Base-by-base conservation (phyloP, 2,888 invertebrate genomes). In the Temnothorax unifasciatus region DNA sequence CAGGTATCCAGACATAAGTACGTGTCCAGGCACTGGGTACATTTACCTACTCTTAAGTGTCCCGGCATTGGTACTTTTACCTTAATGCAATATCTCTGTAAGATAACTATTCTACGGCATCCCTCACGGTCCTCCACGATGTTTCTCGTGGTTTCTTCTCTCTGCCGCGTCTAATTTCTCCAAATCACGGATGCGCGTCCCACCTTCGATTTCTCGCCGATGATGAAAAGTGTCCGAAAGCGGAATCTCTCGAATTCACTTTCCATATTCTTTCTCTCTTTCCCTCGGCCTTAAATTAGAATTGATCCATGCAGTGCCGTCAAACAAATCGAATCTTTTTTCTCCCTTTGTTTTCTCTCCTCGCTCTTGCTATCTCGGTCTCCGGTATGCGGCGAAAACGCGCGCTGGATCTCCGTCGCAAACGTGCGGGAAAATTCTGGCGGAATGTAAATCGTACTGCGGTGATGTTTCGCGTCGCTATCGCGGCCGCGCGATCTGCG, bases 401-500 rank as follows among this genome's bases (percentile, higher is more conserved):
- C 25, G 25, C 13, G 15, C 8, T 8, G 38, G 38, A 54, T 52
- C 18, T 52, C 18, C 38, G 38, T 77, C 54, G 54, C 34, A 50
- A 15, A 38, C 25, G 38, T 74, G 47, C 81, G 73, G 47, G 61
- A 52, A 52, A 61, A 81, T 61, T 74, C 50, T 47, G 50, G 34
- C 18, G 74, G 3, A 50, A 74, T 41, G 81, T 73, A 81, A 81
- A 81, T 74, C 71, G 59, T 57, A 18, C 25, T 61, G 79, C 79
- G 41, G 44, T 81, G 61, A 73, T 81, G 50, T 61, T 77, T 77
- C 81, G 73, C 18, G 61, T 47, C 38, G 61, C 38, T 81, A 81
- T 81, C 81, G 18, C 74, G 61, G 13, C 47, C 34, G 50, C 25
- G 68, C 73, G 74, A 66, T 77, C 83, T 77, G 76, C 82, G 66